These are phyloP conservation scores for Phoxinus phoxinus DNA, from an alignment of 2,113 vertebrate species.

Conservation along the genomic window DNA sequence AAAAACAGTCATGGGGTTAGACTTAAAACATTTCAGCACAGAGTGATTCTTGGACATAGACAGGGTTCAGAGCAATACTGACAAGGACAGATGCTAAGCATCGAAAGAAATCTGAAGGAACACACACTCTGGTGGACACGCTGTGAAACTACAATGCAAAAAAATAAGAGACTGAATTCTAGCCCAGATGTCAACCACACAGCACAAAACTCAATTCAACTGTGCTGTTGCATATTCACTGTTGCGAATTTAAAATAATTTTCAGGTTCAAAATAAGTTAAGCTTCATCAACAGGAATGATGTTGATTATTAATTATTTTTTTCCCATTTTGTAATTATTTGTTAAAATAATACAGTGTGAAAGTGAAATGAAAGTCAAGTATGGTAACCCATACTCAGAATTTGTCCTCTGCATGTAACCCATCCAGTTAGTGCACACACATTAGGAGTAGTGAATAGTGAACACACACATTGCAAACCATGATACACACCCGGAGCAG, in stretches of 20 bases:
- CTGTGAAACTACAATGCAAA: background rate
- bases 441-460: too few relatives aligned
- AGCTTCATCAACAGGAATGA: background rate
- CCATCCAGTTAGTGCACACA: too few relatives aligned
- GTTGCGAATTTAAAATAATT: background rate
- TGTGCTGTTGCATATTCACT: background rate
- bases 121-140: slow-evolving; percentile 6
- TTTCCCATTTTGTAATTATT: too few relatives aligned
- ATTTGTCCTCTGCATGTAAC: too few relatives aligned
- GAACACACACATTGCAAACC: too few relatives aligned
- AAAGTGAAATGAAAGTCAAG: too few relatives aligned
- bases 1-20: slow-evolving; percentile 27
- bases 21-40: slow-evolving; percentile 6
- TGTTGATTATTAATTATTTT: background rate
- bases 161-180: background rate
- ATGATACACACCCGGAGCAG: too few relatives aligned
- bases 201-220: background rate
- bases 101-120: background rate
- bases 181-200: background rate
- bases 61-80: background rate
- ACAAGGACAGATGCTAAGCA: background rate
- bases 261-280: background rate
- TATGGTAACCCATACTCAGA: too few relatives aligned
- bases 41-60: background rate
- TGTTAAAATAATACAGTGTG: too few relatives aligned